phyloP scores from a whole-genome alignment of 2,797 vertebrate genomes.

The Phoxinus dragarum region DNA sequence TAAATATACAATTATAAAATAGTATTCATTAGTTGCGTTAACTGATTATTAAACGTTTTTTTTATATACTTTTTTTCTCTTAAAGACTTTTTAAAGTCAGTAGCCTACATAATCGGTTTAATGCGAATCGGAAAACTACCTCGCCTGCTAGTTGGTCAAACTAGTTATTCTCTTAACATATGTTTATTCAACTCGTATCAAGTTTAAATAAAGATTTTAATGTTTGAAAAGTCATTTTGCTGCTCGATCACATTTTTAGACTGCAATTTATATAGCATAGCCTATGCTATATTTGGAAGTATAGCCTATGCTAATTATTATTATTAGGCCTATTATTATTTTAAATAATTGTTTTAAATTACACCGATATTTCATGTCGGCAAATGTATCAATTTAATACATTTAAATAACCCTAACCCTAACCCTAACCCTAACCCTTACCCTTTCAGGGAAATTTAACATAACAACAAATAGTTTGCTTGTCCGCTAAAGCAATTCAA shows the following conservation, averaged over 20 bases:
- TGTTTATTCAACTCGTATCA: background rate
- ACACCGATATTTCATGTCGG: background rate
- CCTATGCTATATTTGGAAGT: background rate
- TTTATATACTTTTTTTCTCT: background rate
- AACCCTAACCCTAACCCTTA: too few species aligned
- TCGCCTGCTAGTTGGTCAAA: background rate
- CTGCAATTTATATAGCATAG: background rate
- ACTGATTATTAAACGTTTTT: background rate
- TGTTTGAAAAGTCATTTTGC: background rate
- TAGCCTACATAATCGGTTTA: background rate
- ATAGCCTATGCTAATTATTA: too few species aligned
- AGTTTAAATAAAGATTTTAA: background rate
- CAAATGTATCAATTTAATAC: background rate
- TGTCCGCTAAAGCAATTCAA: constrained; percentile 6
- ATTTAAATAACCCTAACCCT: too few species aligned
- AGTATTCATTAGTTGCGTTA: background rate
- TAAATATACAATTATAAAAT: background rate
- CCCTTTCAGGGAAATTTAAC: too few species aligned
- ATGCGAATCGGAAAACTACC: background rate
- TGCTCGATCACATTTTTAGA: background rate
- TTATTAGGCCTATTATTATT: too few species aligned
- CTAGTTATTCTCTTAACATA: background rate
- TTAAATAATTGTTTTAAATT: background rate
- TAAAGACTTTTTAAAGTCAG: background rate
- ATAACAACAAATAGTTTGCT: background rate